phyloP scores from a whole-genome alignment of 2,113 vertebrate species.

The Phainopepla nitens region DNA sequence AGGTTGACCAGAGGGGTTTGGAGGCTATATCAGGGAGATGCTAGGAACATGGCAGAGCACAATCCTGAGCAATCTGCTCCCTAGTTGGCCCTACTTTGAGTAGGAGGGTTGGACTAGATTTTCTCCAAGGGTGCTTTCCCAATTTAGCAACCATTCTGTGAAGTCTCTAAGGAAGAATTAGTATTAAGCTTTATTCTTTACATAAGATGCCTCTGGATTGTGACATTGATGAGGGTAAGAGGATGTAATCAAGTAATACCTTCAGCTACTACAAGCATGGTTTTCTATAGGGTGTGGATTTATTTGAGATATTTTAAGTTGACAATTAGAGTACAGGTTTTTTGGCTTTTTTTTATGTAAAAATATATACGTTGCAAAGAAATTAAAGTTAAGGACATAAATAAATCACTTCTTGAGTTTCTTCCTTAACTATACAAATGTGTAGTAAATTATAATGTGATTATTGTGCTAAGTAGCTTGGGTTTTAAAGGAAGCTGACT shows the following conservation, averaged over 20 bases:
- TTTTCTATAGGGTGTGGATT: background rate
- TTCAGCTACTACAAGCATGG: background rate
- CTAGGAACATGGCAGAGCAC: background rate
- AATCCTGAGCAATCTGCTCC: background rate
- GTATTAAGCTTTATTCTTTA: background rate
- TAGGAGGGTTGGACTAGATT: background rate
- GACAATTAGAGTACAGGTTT: background rate
- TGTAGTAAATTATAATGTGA: constrained; percentile 20
- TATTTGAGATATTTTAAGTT: background rate
- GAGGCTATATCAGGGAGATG: background rate
- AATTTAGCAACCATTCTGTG: background rate
- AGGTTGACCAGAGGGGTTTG: background rate
- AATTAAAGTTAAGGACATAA: background rate
- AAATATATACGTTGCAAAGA: constrained; percentile 32
- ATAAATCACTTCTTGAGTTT: background rate
- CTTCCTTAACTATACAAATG: background rate
- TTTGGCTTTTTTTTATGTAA: background rate
- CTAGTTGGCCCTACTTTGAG: background rate
- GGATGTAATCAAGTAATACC: background rate
- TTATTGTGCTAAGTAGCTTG: constrained; percentile 36
- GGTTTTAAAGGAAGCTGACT: constrained; percentile 15
- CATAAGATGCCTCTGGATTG: background rate
- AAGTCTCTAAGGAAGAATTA: background rate
- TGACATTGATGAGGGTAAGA: background rate
- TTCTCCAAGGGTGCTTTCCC: background rate